These are phyloP conservation scores for Propithecus perrieri DNA, from an alignment of 2,797 vertebrate genomes.

Conservation along the genomic window DNA sequence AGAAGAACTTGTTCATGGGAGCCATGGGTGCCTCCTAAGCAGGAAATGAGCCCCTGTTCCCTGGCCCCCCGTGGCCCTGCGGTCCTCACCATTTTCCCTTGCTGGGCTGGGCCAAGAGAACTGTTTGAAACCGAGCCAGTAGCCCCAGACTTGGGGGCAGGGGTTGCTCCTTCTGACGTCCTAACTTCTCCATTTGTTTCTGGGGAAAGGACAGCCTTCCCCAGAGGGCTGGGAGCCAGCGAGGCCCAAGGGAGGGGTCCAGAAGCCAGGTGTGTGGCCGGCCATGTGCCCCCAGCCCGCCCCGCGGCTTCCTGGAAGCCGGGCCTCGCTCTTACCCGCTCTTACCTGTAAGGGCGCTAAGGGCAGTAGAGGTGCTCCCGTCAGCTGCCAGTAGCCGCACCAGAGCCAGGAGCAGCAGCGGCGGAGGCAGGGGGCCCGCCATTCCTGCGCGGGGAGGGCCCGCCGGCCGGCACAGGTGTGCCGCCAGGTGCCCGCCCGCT, in stretches of 20 bases:
- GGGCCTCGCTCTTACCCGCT: not conserved
- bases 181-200: not conserved
- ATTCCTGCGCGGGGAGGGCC: not conserved
- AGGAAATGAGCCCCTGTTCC: not conserved
- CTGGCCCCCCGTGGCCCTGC: fast-evolving
- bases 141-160: not conserved
- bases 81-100: not conserved
- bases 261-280: not conserved
- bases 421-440: not conserved
- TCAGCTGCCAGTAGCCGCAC: not conserved
- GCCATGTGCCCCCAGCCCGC: fast-evolving
- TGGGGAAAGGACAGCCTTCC: not conserved
- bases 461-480: not conserved
- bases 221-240: not conserved
- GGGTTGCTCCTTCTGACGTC: too few relatives aligned
- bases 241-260: not conserved
- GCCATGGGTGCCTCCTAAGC: not conserved
- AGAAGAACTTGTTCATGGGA: not conserved
- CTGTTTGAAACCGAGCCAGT: not conserved
- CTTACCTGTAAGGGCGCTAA: not conserved
- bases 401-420: not conserved
- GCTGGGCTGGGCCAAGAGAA: not conserved
- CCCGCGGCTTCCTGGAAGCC: not conserved
- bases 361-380: fast-evolving
- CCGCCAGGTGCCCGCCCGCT: not conserved